These are phyloP conservation scores for Tortrix viridana DNA, from an alignment of 2,888 invertebrate species.

Conservation along the genomic window DNA sequence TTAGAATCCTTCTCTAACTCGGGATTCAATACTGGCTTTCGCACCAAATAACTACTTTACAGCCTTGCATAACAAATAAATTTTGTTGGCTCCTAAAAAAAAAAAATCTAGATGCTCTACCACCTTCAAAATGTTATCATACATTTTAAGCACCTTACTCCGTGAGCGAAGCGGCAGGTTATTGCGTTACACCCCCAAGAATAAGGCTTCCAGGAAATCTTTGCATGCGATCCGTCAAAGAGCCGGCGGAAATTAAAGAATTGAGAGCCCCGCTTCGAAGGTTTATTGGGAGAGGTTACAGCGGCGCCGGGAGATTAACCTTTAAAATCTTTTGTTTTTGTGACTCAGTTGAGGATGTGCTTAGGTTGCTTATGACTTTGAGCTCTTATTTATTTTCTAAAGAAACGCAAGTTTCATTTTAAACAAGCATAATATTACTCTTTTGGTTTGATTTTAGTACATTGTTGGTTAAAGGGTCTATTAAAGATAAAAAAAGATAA, in stretches of 20 bases:
- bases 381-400: not conserved
- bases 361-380: not conserved
- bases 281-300: constrained; percentile 20
- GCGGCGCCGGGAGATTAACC: constrained; percentile 8
- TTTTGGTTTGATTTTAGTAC: no score
- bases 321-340: constrained; percentile 18
- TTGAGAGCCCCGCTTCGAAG: constrained; percentile 44
- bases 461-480: no score
- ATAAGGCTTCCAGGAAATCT: constrained; percentile 46
- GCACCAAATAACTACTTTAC: no score
- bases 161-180: constrained; percentile 16
- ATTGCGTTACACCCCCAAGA: constrained; percentile 41
- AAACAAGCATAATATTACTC: no score
- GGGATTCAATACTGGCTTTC: no score
- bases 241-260: constrained; percentile 69
- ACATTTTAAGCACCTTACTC: not conserved
- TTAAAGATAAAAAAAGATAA: no score
- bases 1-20: no score
- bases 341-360: not conserved
- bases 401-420: no score
- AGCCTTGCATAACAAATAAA: no score
- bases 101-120: no score
- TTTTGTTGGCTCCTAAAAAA: no score
- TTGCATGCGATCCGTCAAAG: constrained; percentile 58
- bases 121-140: not conserved